phyloP scores from a whole-genome alignment of 2,888 invertebrate genomes.

The Creontiades dilutus region DNA sequence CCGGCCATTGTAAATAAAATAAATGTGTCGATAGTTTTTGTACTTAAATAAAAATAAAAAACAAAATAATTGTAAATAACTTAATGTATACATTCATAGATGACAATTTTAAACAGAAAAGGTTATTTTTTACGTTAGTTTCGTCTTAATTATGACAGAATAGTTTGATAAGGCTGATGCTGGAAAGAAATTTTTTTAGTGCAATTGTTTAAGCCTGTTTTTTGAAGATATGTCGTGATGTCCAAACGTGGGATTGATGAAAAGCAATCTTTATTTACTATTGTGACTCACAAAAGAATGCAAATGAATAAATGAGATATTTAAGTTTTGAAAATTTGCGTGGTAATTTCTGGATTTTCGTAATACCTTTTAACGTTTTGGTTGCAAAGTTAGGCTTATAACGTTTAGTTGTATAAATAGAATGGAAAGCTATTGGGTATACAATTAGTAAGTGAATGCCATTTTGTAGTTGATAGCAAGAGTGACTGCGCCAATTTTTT shows the following conservation, averaged over 20 bases:
- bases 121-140: conserved; percentile 57
- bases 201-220: conserved; percentile 58
- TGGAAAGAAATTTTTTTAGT: conserved; percentile 43
- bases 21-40: conserved; percentile 61
- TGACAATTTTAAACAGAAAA: conserved; percentile 37
- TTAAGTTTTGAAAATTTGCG: no score
- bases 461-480: no score
- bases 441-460: no score
- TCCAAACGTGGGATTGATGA: background rate
- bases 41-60: conserved; percentile 51
- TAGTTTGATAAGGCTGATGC: conserved; percentile 60
- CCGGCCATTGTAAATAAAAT: conserved; percentile 33
- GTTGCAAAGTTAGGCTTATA: no score
- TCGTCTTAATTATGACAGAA: conserved; percentile 17
- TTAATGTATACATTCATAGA: conserved; percentile 32
- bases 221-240: background rate
- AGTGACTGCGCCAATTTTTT: no score
- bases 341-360: no score
- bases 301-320: no score
- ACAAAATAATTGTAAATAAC: conserved; percentile 48
- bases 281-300: background rate
- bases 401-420: no score
- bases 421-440: no score
- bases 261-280: background rate
- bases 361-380: no score